Conservation (phyloP, 2,113 vertebrate genomes). For the Scolopax mira region DNA sequence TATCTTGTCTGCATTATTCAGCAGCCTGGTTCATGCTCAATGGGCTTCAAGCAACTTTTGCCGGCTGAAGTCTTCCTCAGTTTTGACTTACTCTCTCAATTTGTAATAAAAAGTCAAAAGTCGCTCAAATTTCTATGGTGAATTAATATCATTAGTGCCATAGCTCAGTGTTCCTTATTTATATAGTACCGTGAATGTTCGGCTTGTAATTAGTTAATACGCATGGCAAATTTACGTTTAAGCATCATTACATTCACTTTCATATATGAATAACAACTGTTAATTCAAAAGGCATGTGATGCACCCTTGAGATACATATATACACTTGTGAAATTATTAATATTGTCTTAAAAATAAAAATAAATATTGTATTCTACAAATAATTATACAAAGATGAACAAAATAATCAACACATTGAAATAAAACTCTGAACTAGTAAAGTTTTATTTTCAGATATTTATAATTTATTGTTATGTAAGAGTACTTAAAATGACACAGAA, state of each 20-base stretch:
- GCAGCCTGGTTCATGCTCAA: slow-evolving; percentile 76
- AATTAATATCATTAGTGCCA: neutral
- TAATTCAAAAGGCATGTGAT: neutral
- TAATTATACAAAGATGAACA: neutral
- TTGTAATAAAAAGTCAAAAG: slow-evolving; percentile 46
- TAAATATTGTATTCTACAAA: neutral
- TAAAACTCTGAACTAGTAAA: neutral
- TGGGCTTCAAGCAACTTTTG: slow-evolving; percentile 80
- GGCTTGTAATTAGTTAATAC: neutral
- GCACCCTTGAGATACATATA: neutral
- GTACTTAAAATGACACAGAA: neutral
- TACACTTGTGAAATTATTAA: neutral
- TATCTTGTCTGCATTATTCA: slow-evolving; percentile 85
- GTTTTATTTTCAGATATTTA: neutral
- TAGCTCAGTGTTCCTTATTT: slow-evolving; percentile 5
- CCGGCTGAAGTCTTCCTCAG: slow-evolving; percentile 76
- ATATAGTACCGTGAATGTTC: neutral
- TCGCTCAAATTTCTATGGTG: slow-evolving; percentile 11
- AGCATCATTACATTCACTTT: neutral
- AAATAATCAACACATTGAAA: neutral
- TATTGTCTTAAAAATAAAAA: neutral
- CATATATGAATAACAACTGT: neutral
- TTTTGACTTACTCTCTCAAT: slow-evolving; percentile 70
- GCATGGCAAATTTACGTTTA: neutral
- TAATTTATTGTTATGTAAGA: neutral